Base-by-base conservation (phyloP, 2,888 invertebrate genomes). In the Cosmia pyralina region DNA sequence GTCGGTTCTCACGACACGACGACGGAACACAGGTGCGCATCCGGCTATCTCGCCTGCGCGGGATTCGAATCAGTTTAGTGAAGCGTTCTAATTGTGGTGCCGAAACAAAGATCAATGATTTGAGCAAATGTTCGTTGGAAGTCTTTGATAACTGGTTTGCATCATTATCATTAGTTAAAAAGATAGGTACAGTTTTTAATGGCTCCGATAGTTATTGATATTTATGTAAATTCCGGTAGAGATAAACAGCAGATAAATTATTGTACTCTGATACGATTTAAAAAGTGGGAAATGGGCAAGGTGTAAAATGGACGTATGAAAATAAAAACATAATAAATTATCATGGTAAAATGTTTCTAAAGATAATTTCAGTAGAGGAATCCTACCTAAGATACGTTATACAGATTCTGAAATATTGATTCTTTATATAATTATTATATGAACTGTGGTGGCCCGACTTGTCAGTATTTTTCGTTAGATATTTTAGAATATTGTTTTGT, bases 1-100 rank as follows among this genome's bases (percentile, higher is more conserved):
- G 91, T 90, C 82, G 89, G 93, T 94, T 95, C 95, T 94, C 95
- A 95, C 95, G 94, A 90, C 86, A 77, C 68, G 78, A 73, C 85
- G 84, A 85, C 85, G 84, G 83, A 82, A 87, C 94, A 95, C 95
- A 95, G 95, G 95, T 95, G 95, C 93, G 94, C 95, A 95, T 95
- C 95, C 95, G 95, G 95, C 93, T 93, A 94, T 94, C 95, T 94
- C 90, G 87, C 85, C 85, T 87, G 85, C 88, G 83, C 85, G 85
- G 90, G 92, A 92, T 93, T 93, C 88, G 91, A 92, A 92, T 92
- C 91, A 88, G 90, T 92, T 91, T 89, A 87, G 89, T 90, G 90
- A 90, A 89, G 87, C 90, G 88, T 89, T 92, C 91, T 93, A 93
- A 93, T 92, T 92, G 90, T 90, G 87, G 82, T 87, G 79, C 80